Base-by-base conservation (phyloP, 2,797 vertebrate species). In the Acomys russatus region DNA sequence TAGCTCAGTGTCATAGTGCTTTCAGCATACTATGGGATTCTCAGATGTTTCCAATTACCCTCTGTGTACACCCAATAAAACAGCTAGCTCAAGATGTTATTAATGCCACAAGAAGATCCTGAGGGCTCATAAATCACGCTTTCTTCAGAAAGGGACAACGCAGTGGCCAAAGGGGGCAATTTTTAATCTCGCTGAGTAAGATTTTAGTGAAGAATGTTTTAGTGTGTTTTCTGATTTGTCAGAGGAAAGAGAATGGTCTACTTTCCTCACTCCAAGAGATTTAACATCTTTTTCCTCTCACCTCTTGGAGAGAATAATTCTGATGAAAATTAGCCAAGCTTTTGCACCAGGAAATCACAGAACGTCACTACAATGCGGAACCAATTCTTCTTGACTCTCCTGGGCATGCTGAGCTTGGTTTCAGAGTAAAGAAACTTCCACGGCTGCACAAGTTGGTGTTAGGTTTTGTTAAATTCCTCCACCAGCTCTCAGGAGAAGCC, bases 11-110 rank as follows among this genome's bases (percentile, higher is more conserved):
- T 92, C 85, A 85, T 92, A 38, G 82, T 54, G 88, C 91, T 96
- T 78, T 49, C 84, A 90, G 90, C 86, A 96, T 64, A 86, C 64
- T 87, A 85, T 25, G 38, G 51, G 74, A 93, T 92, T 95, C 87
- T 97, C 97, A 98, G 92, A 97, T 98, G 97, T 92, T 98, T 98
- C 95, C 97, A 97, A 98, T 98, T 98, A 97, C 93, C 90, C 91
- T 97, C 92, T 94, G 95, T 96, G 94, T 96, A 97, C 97, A 98
- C 97, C 97, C 97, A 98, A 95, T 95, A 97, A 97, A 97, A 98
- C 90, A 87, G 92, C 88, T 96, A 84, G 95, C 89, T 92, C 95
- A 49, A 93, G 94, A 97, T 54, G 92, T 95, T 93, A 95, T 83
- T 97, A 97, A 96, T 90, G 92, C 61, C 93, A 92, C 87, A 88